Base-by-base conservation (phyloP, 2,113 vertebrate species). In the Eublepharis macularius region DNA sequence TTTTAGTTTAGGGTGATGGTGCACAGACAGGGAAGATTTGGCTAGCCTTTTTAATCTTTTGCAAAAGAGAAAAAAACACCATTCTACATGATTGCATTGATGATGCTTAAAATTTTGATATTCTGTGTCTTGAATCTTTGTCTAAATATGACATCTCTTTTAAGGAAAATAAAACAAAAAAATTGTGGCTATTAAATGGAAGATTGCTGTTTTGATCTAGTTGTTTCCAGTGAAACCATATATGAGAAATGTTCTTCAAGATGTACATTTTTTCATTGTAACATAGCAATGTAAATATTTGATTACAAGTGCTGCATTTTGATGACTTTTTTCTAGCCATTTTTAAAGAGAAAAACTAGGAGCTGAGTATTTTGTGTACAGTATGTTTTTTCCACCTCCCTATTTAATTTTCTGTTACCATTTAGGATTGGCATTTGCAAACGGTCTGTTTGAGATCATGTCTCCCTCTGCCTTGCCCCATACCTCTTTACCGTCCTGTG, bases 261-360 rank as follows among this genome's bases (percentile, higher is more conserved):
- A 96, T 98, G 97, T 98, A 98, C 96, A 96, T 98, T 98, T 98
- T 96, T 93, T 96, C 96, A 95, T 94, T 97, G 97, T 99, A 98
- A 98, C 97, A 98, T 97, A 97, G 94, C 96, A 97, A 93, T 99
- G 98, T 99, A 99, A 97, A 99, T 98, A 98, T 95, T 95, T 95
- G 95, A 97, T 97, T 96, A 97, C 96, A 94, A 97, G 96, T 95
- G 97, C 97, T 98, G 96, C 97, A 96, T 98, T 98, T 99, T 98
- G 96, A 97, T 97, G 97, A 97, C 94, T 95, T 97, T 98, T 98
- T 98, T 99, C 96, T 98, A 98, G 97, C 95, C 94, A 95, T 97
- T 99, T 99, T 99, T 98, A 97, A 97, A 98, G 97, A 96, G 96
- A 97, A 96, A 57, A 96, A 98, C 96, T 98, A 98, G 97, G 97